Percentiles rank a stretch among this genome's conserved stretches.
Evolutionary conservation across 2,888 invertebrate species (phyloP).

Genomic region (Yponomeuta evonymella): DNA sequence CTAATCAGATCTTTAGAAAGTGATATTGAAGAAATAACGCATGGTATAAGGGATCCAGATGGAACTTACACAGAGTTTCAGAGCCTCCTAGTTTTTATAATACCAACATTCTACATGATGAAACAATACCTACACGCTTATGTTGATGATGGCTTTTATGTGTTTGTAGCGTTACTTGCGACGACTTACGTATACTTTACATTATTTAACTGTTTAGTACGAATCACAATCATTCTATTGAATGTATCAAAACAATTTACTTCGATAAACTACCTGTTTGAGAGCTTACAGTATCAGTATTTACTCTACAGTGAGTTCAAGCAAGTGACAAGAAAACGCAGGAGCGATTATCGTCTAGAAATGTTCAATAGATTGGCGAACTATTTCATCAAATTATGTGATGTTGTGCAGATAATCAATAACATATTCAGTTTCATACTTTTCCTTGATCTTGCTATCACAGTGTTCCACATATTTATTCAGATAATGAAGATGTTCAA

Average conservation of each 20-base stretch:
- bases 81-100: background rate
- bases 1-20: background rate
- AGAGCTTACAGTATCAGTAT: background rate
- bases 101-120: background rate
- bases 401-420: background rate
- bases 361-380: background rate
- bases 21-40: background rate
- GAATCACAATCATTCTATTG: background rate
- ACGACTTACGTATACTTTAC: background rate
- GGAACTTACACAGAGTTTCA: background rate
- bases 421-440: background rate
- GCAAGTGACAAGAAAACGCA: background rate
- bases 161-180: background rate
- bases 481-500: background rate
- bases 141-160: background rate
- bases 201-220: background rate
- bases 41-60: background rate
- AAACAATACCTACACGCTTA: background rate
- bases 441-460: background rate
- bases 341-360: background rate
- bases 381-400: background rate
- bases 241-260: background rate
- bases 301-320: constrained; percentile 2
- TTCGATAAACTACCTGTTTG: background rate
- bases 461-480: background rate